Evolutionary conservation across 2,888 invertebrate genomes (phyloP).

Genomic region (Amphipyra berbera): DNA sequence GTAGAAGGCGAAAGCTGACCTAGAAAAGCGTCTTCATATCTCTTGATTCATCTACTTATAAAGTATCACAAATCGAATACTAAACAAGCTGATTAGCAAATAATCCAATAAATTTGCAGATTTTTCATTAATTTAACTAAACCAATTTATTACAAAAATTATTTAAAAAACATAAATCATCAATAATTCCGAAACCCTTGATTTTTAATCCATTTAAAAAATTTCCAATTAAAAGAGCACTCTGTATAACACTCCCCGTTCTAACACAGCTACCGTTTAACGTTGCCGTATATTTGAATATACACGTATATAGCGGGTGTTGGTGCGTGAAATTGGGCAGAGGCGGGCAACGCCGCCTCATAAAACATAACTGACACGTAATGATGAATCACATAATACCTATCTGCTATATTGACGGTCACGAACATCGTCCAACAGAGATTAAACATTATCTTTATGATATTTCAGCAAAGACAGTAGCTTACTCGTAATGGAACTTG

Average conservation of each 20-base stretch:
- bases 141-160: background rate
- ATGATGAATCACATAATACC: conserved; percentile 66
- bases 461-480: too few species aligned
- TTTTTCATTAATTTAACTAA: too few species aligned
- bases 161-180: too few species aligned
- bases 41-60: too few species aligned
- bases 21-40: too few species aligned
- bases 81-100: too few species aligned
- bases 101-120: too few species aligned
- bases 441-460: conserved; percentile 9
- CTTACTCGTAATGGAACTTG: too few species aligned
- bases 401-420: conserved; percentile 19
- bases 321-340: conserved; percentile 69
- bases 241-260: conserved; percentile 6
- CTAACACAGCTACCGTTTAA: conserved; percentile 40
- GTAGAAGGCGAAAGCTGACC: too few species aligned
- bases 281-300: conserved; percentile 43
- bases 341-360: conserved; percentile 59
- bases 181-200: too few species aligned
- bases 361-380: conserved; percentile 69
- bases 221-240: conserved; percentile 14
- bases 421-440: conserved; percentile 1
- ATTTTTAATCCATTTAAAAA: background rate
- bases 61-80: too few species aligned
- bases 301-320: conserved; percentile 53